Evolutionary conservation across 2,888 invertebrate genomes (phyloP).

Genomic region (Acrobasis repandana): DNA sequence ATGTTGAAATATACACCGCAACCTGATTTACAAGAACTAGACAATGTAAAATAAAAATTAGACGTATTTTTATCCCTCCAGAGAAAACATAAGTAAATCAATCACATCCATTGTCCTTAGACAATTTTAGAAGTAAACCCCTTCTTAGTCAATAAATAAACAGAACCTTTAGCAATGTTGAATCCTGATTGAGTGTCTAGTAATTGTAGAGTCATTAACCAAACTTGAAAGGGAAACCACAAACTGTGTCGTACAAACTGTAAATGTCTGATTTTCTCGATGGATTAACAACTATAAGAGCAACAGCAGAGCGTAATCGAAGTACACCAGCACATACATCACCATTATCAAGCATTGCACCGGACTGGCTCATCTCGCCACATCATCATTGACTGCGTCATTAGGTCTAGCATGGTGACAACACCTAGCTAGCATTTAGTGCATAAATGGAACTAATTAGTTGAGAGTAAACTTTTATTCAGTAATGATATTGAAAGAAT

Average conservation of each 20-base stretch:
- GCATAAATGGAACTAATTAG: conserved; percentile 58
- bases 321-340: conserved; percentile 74
- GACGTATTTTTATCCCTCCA: background rate
- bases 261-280: conserved; percentile 13
- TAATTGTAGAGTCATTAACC: conserved; percentile 34
- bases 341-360: conserved; percentile 78
- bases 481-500: conserved; percentile 34
- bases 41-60: conserved; percentile 30
- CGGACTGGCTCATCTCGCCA: conserved; percentile 72
- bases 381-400: conserved; percentile 70
- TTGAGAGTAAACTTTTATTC: conserved; percentile 33
- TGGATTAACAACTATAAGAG: background rate
- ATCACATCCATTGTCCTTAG: conserved; percentile 29
- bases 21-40: conserved; percentile 27
- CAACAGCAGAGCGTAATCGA: conserved; percentile 41
- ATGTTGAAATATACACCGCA: conserved; percentile 29
- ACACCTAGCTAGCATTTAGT: conserved; percentile 76
- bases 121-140: conserved; percentile 31
- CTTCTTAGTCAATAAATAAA: conserved; percentile 37
- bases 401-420: conserved; percentile 77
- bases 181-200: conserved; percentile 37
- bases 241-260: conserved; percentile 24
- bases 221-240: conserved; percentile 29
- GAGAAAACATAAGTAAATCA: conserved; percentile 20
- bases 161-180: conserved; percentile 42